Evolutionary conservation across 2,113 vertebrate species (phyloP), one percentile per base, ranked within the genome.

Genomic region (Lampris incognitus): DNA sequence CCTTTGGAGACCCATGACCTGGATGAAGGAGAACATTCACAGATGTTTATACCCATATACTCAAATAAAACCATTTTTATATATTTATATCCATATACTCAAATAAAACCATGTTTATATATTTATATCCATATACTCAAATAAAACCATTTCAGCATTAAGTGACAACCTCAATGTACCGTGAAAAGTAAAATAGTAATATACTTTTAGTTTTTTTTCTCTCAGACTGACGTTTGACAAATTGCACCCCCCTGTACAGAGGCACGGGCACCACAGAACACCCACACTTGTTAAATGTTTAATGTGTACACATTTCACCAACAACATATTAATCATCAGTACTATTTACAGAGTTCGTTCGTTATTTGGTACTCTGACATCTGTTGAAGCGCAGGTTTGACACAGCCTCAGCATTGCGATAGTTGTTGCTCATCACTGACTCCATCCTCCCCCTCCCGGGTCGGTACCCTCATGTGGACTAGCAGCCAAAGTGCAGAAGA

Each of bases 291-390:
- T 72, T 83, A 69, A 5, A 71, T 87, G 72, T 72, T 89, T 83
- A 54, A 83, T 85, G 85, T 90, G 76, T 76, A 85, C 87, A 91
- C 90, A 79, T 74, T 90, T 91, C 87, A 92, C 88, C 87, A 81
- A 92, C 91, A 85, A 90, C 86, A 91, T 90, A 91, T 90, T 87
- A 87, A 86, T 86, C 69, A 85, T 79, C 79, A 78, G 82, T 85
- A 85, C 48, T 93, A 94, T 94, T 89, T 94, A 94, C 93, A 94
- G 24, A 67, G 66, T 62, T 69, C 71, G 69, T 92, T 85, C 68
- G 84, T 82, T 79, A 86, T 93, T 93, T 93, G 88, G 91, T 91
- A 86, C 82, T 72, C 73, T 85, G 85, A 89, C 86, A 87, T 89
- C 85, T 63, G 36, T 64, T 54, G 61, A 49, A 78, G 62, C 85